phyloP scores from a whole-genome alignment of 2,888 invertebrate species.

The Tipula helvola region DNA sequence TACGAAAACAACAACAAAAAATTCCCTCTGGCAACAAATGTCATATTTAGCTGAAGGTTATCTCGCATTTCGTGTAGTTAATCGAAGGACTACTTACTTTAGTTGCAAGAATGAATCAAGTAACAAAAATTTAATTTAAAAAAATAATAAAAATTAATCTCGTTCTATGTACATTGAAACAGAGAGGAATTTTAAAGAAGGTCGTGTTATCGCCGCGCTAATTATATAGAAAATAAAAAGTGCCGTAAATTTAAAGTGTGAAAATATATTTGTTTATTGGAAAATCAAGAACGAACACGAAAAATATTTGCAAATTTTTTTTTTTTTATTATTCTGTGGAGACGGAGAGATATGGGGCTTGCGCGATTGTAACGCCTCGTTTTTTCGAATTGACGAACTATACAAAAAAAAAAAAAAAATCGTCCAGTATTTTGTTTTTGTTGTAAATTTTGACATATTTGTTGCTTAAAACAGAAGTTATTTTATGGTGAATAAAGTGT shows the following conservation, averaged over 20 bases:
- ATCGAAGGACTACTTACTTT: not conserved
- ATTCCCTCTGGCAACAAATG: not conserved
- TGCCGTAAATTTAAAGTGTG: not conserved
- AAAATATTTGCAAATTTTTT: not conserved
- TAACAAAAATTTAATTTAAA: not conserved
- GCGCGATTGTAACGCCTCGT: not conserved
- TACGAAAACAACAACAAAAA: not conserved
- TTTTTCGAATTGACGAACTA: not conserved
- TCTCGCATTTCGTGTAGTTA: not conserved
- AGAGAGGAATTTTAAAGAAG: not conserved
- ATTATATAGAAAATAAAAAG: not conserved
- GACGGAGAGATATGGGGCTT: not conserved
- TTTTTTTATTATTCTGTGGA: not conserved
- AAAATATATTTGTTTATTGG: not conserved
- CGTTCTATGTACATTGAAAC: not conserved
- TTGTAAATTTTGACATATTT: not conserved
- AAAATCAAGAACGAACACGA: not conserved
- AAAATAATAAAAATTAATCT: not conserved
- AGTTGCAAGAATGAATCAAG: not conserved
- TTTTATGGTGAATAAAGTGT: not conserved
- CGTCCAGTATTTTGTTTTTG: not conserved
- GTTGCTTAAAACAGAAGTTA: not conserved
- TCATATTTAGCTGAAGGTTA: constrained; percentile 4
- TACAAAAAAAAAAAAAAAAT: not conserved
- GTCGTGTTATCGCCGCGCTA: not conserved